phyloP scores from a whole-genome alignment of 2,113 vertebrate species.

The Chaetura pelagica region DNA sequence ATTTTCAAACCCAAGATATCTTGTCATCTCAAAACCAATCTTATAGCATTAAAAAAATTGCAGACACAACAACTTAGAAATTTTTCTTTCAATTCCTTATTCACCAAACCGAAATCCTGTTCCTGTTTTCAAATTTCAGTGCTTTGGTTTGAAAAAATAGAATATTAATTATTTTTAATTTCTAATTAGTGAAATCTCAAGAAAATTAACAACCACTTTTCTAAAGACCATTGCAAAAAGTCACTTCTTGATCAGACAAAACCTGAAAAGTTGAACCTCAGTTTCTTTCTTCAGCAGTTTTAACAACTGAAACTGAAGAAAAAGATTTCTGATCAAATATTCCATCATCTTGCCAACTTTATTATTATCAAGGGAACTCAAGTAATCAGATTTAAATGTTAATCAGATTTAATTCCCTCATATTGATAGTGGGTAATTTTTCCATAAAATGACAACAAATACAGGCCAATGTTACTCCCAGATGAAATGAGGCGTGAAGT shows the following conservation, averaged over 20 bases:
- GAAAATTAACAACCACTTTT: neutral
- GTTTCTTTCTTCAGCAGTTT: neutral
- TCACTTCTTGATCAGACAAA: neutral
- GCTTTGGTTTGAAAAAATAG: neutral
- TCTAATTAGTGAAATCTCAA: neutral
- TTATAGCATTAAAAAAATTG: neutral
- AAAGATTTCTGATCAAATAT: neutral
- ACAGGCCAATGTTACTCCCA: neutral
- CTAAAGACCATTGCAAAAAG: neutral
- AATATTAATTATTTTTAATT: neutral
- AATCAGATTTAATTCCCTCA: neutral
- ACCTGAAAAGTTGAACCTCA: neutral
- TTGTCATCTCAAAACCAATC: neutral
- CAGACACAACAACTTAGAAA: neutral
- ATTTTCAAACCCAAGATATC: neutral
- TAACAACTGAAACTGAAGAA: neutral
- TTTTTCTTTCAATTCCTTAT: neutral
- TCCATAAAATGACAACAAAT: neutral
- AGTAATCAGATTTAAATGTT: neutral
- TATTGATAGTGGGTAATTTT: neutral
- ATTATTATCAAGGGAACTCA: neutral
- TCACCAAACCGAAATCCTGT: neutral
- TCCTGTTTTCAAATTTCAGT: neutral
- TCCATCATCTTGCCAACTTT: neutral
- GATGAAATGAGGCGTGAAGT: neutral